Evolutionary conservation across 1,140 invertebrate species (phyloP), one percentile per base, ranked within the genome.

Genomic region (Drosophila littoralis): DNA sequence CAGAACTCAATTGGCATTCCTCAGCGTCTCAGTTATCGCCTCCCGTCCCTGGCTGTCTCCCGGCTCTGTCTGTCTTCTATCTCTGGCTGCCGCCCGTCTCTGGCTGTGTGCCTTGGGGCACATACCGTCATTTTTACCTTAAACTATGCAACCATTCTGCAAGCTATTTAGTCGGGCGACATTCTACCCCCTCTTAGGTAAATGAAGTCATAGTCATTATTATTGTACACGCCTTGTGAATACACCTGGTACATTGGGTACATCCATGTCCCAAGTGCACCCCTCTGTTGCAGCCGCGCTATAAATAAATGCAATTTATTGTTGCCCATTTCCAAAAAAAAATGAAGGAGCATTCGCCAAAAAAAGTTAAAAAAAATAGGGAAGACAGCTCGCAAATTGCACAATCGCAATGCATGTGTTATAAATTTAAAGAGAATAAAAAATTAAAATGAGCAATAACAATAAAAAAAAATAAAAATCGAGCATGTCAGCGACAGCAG

Each of bases 371-470:
- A 36, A 13, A 50, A 64, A 63, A 38, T 32, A 7, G 58, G 46
- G 52, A 70, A 74, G 58, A 55, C 58, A 61, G 48, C 38, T 57
- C 43, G 48, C 59, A 69, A 78, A 78, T 78, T 78, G 76, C 76
- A 78, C 76, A 79, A 79, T 79, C 65, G 65, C 51, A 50, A n/a
- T 75, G 73, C 68, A 75, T 65, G 54, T 72, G 67, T 71, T 71
- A 71, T 71, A 65, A 75, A 75, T 71, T 70, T 69, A n/a, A 52
- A 58, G 17, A 52, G 57, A 60, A 65, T 42, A 75, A 9, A 67
- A 59, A 40, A 51, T 9, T 13, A 45, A 50, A 60, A 52, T n/a
- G 22, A 13, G 10, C 32, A 52, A 35, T 13, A 55, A 68, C 42
- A 60, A 60, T 68, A 64, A 70, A 51, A 57, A 33, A 43, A 58